These are phyloP conservation scores for Callimorpha dominula DNA, from an alignment of 2,888 invertebrate genomes.

Conservation along the genomic window DNA sequence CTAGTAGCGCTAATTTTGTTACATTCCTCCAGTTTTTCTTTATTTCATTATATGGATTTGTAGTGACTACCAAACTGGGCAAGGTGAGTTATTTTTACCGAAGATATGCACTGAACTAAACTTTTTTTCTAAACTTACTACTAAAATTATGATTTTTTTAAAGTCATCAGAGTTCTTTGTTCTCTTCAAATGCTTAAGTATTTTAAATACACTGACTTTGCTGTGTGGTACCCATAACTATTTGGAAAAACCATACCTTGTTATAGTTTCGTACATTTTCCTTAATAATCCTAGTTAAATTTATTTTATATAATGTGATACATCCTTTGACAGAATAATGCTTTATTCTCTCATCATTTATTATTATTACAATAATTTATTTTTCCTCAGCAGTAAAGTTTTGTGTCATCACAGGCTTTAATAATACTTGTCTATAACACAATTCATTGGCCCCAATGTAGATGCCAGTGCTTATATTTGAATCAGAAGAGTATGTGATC, in stretches of 20 bases:
- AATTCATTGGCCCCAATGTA: too few relatives aligned
- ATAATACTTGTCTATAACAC: not conserved
- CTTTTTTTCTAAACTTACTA: not conserved
- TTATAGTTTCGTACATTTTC: not conserved
- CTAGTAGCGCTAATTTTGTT: slow-evolving; percentile 75
- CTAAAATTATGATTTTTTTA: not conserved
- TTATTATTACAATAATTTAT: not conserved
- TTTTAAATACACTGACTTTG: not conserved
- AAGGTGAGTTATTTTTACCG: slow-evolving; percentile 62
- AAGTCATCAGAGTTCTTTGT: not conserved
- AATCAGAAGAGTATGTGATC: too few relatives aligned
- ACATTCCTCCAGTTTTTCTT: slow-evolving; percentile 80
- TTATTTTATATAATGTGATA: not conserved
- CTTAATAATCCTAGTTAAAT: not conserved
- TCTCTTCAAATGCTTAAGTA: not conserved
- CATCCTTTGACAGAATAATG: not conserved
- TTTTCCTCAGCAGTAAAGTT: not conserved
- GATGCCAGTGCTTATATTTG: too few relatives aligned
- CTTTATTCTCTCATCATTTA: not conserved
- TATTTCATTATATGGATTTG: slow-evolving; percentile 73
- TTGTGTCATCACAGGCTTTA: not conserved
- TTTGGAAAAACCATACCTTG: not conserved
- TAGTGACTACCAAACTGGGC: slow-evolving; percentile 69
- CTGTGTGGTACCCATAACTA: not conserved
- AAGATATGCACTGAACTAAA: not conserved